These are phyloP conservation scores for Drosophila navojoa DNA, from an alignment of 1,140 invertebrate species.

Conservation along the genomic window DNA sequence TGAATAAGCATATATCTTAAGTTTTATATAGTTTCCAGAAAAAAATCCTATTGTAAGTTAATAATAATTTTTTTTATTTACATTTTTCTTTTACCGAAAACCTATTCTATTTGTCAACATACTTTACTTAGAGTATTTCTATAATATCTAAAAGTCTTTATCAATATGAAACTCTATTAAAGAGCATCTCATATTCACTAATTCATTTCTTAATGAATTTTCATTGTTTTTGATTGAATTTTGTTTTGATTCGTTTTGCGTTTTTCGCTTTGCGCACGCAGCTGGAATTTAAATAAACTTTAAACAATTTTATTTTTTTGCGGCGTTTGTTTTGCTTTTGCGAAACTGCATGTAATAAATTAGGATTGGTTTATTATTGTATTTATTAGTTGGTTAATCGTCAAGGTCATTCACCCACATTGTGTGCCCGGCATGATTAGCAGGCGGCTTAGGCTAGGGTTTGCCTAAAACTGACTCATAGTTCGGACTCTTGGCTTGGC, in stretches of 20 bases:
- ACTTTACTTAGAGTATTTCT: too few species aligned
- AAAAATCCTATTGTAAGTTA: too few species aligned
- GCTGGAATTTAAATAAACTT: slow-evolving; percentile 38
- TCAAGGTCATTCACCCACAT: slow-evolving; percentile 78
- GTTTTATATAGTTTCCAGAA: too few species aligned
- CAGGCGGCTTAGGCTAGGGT: not conserved
- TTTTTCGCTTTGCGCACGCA: slow-evolving; percentile 33
- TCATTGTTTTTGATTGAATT: slow-evolving; percentile 44
- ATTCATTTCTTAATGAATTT: not conserved
- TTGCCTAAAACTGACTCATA: slow-evolving; percentile 26
- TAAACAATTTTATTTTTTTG: slow-evolving; percentile 37
- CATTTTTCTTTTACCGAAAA: too few species aligned
- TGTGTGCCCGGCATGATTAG: slow-evolving; percentile 53
- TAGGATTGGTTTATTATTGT: slow-evolving; percentile 45
- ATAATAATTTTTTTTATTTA: too few species aligned
- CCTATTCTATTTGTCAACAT: too few species aligned
- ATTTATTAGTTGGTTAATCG: slow-evolving; percentile 64
- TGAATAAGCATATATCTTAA: too few species aligned
- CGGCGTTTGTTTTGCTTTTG: slow-evolving; percentile 58
- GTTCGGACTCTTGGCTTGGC: too few species aligned
- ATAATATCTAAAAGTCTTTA: too few species aligned
- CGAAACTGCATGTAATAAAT: slow-evolving; percentile 62
- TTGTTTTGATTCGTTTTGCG: slow-evolving; percentile 56
- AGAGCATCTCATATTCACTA: not conserved
- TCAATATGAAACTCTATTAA: not conserved